Conservation (phyloP, 37 sponge, comb jelly and placozoan genomes). For the Chondrilla cf. caribensis region DNA sequence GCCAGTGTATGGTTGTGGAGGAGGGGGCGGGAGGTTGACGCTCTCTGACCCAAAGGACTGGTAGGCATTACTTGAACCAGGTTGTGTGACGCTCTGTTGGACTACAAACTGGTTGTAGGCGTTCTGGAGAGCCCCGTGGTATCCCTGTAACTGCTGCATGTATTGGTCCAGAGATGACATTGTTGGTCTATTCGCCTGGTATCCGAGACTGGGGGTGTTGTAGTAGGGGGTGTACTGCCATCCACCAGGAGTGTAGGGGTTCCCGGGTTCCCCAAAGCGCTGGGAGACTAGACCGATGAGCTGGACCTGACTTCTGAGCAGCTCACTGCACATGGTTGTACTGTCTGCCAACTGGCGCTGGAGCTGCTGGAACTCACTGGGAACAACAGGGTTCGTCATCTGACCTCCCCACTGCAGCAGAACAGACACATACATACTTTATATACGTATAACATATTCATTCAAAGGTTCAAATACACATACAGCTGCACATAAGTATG, state of each 20-base stretch:
- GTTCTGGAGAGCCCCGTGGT: slow-evolving; percentile 54
- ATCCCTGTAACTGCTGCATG: slow-evolving; percentile 35
- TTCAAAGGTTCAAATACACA: too few species aligned
- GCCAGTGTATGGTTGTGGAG: not conserved
- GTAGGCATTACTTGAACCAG: not conserved
- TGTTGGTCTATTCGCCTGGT: not conserved
- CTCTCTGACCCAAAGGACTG: not conserved
- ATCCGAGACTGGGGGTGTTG: not conserved
- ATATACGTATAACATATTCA: too few species aligned
- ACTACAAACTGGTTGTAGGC: slow-evolving; percentile 25
- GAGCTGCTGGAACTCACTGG: slow-evolving; percentile 15
- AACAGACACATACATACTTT: too few species aligned
- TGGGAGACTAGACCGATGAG: slow-evolving; percentile 46
- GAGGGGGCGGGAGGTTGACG: slow-evolving; percentile 22
- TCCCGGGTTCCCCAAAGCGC: not conserved
- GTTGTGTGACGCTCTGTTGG: not conserved
- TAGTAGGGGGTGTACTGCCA: slow-evolving; percentile 2
- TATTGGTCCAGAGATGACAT: slow-evolving; percentile 27
- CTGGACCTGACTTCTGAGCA: slow-evolving; percentile 43
- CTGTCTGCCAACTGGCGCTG: slow-evolving; percentile 47
- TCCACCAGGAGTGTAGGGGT: not conserved
- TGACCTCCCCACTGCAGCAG: too few species aligned
- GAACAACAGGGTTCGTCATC: too few species aligned
- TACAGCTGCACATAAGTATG: too few species aligned
- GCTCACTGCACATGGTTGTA: slow-evolving; percentile 61